Conservation (phyloP, 2,797 vertebrate species). For the Xenopus petersii region DNA sequence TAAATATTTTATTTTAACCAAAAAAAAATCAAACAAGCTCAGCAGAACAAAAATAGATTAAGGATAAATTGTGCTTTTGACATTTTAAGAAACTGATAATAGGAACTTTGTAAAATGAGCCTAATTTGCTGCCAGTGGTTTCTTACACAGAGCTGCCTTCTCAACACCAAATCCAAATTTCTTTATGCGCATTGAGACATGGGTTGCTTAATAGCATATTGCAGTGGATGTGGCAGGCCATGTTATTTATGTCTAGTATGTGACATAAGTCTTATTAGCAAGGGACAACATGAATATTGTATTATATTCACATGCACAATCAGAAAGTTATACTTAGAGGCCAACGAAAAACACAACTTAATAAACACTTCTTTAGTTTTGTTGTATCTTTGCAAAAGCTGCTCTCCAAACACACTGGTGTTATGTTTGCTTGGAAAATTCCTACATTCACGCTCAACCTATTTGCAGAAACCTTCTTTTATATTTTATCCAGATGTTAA, state of each 20-base stretch:
- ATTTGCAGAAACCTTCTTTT: too few relatives aligned
- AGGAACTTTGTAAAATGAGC: constrained; percentile 28
- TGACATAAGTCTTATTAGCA: constrained; percentile 22
- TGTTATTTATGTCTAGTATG: constrained; percentile 33
- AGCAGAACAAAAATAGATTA: constrained; percentile 36
- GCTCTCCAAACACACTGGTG: too few relatives aligned
- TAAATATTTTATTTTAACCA: not conserved
- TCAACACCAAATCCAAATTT: constrained; percentile 21
- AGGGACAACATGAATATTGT: not conserved
- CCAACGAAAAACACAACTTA: too few relatives aligned
- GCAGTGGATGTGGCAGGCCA: constrained; percentile 35
- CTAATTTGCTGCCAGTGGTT: constrained; percentile 38
- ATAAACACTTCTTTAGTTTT: too few relatives aligned
- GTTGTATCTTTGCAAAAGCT: too few relatives aligned
- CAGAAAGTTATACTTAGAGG: too few relatives aligned
- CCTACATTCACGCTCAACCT: too few relatives aligned
- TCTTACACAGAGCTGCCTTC: constrained; percentile 33
- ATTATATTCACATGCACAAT: too few relatives aligned
- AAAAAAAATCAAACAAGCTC: not conserved
- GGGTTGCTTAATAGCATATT: constrained; percentile 37
- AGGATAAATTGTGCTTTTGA: constrained; percentile 37
- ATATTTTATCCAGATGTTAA: too few relatives aligned
- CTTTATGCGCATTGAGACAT: constrained; percentile 27
- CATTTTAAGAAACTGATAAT: constrained; percentile 37
- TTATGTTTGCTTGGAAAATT: too few relatives aligned